Evolutionary conservation across 2,113 vertebrate genomes (phyloP).

Genomic region (Syrmaticus mikado): DNA sequence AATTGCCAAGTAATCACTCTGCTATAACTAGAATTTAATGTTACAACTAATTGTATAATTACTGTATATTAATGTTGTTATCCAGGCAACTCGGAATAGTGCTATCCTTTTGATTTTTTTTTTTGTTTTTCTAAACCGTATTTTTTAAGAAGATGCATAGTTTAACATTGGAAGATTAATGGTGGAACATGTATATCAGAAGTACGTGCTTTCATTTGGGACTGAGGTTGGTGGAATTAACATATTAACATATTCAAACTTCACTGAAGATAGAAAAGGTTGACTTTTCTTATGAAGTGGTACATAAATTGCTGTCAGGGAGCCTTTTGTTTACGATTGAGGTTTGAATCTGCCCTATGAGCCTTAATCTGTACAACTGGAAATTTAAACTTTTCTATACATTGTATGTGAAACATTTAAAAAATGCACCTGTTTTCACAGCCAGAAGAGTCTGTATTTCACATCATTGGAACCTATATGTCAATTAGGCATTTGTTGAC

Average conservation of each 20-base stretch:
- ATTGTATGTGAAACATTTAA: neutral
- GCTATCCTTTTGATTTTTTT: slow-evolving; percentile 62
- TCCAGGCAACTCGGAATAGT: slow-evolving; percentile 76
- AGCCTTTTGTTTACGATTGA: neutral
- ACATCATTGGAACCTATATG: neutral
- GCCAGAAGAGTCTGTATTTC: neutral
- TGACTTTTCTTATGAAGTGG: neutral
- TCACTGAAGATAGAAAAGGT: neutral
- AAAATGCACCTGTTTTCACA: neutral
- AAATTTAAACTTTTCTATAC: neutral
- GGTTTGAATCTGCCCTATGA: neutral
- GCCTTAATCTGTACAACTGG: neutral
- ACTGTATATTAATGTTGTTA: slow-evolving; percentile 82
- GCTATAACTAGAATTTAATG: slow-evolving; percentile 84
- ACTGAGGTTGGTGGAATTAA: neutral
- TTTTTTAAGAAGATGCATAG: slow-evolving; percentile 53
- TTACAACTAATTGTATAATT: slow-evolving; percentile 88
- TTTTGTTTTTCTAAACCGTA: slow-evolving; percentile 21
- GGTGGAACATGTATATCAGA: slow-evolving; percentile 5
- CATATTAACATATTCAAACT: neutral
- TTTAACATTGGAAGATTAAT: slow-evolving; percentile 51
- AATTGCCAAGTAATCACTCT: slow-evolving; percentile 85
- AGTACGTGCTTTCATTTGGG: neutral
- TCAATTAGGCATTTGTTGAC: neutral
- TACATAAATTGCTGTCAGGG: neutral